These are phyloP conservation scores for Strongylocentrotus purpuratus DNA, from an alignment of 35 echinoderm and acorn worm species.

Conservation along the genomic window DNA sequence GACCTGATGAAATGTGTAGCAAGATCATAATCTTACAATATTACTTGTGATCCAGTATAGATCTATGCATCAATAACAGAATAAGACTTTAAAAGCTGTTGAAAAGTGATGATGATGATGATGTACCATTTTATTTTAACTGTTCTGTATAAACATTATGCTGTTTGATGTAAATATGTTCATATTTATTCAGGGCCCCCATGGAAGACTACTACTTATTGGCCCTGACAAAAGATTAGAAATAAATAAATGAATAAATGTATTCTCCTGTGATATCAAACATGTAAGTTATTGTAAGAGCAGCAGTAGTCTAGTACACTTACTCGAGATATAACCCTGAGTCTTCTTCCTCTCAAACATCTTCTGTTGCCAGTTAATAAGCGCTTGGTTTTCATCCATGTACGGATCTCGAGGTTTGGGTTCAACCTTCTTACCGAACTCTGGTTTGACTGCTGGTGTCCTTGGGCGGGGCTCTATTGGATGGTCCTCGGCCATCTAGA, in stretches of 20 bases:
- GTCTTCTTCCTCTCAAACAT: constrained; percentile 92
- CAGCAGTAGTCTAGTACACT: constrained; percentile 5
- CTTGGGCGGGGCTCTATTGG: constrained; percentile 68
- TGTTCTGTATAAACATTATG: too few species aligned
- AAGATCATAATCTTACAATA: too few species aligned
- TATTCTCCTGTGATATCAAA: not conserved
- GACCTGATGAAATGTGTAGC: not conserved
- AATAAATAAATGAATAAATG: too few species aligned
- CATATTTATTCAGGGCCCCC: too few species aligned
- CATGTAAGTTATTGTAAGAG: not conserved
- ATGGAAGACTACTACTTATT: too few species aligned
- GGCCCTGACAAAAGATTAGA: too few species aligned
- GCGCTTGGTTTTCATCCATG: constrained; percentile 93
- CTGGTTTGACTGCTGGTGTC: constrained; percentile 83
- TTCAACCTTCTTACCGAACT: constrained; percentile 26
- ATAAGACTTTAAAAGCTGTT: too few species aligned
- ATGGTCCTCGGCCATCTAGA: constrained; percentile 55
- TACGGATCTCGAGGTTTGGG: constrained; percentile 77
- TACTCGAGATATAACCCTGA: constrained; percentile 97
- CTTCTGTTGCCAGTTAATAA: constrained; percentile 92
- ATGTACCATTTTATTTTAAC: too few species aligned
- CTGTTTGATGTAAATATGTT: too few species aligned
- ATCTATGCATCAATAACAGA: too few species aligned
- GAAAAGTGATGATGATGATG: too few species aligned
- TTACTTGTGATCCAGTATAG: too few species aligned